Conservation (phyloP, 64 coral and sea anemone species). For the Pocillopora verrucosa region DNA sequence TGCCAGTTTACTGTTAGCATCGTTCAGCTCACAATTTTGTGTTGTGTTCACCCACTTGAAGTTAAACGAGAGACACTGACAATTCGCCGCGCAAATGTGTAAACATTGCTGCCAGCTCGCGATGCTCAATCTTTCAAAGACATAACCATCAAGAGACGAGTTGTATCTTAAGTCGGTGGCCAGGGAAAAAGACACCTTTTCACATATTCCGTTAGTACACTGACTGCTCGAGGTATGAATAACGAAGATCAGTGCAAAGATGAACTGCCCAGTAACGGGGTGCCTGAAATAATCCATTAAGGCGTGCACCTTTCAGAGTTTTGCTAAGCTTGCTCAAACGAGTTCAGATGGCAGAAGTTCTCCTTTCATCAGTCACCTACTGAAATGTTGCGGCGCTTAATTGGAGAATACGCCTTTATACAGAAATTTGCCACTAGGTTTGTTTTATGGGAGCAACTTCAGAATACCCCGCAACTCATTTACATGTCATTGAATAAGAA, state of each 20-base stretch:
- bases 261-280: too few relatives aligned
- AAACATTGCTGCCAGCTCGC: background rate
- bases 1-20: background rate
- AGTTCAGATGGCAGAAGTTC: too few relatives aligned
- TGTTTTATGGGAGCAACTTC: too few relatives aligned
- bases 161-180: background rate
- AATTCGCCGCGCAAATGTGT: background rate
- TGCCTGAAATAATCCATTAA: too few relatives aligned
- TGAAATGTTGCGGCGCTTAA: too few relatives aligned
- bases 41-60: background rate
- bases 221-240: background rate
- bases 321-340: too few relatives aligned
- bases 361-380: too few relatives aligned
- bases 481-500: too few relatives aligned
- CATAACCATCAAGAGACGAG: background rate
- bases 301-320: too few relatives aligned
- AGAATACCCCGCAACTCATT: too few relatives aligned
- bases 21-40: conserved; percentile 24
- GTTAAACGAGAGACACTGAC: background rate
- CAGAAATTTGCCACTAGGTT: too few relatives aligned
- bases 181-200: background rate
- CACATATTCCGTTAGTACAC: background rate
- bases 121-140: background rate
- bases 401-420: too few relatives aligned
- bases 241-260: background rate